phyloP scores from a whole-genome alignment of 1,140 invertebrate genomes.

The Probaryconus sp. region DNA sequence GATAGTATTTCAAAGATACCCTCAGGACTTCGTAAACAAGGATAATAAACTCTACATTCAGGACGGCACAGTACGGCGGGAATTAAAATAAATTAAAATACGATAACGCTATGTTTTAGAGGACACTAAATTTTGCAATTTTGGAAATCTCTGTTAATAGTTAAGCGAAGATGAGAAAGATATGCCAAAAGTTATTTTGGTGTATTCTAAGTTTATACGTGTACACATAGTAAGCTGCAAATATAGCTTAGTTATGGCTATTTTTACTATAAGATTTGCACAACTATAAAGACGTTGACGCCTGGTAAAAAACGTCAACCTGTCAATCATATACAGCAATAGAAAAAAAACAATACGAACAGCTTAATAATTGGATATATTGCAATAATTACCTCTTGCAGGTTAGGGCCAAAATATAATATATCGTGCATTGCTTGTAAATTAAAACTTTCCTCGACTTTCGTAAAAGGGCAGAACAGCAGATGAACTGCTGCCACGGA shows the following conservation, averaged over 20 bases:
- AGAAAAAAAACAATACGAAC: constrained; percentile 21
- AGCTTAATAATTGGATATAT: constrained; percentile 22
- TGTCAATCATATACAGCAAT: constrained; percentile 35
- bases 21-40: too few species aligned
- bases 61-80: too few species aligned
- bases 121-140: constrained; percentile 21
- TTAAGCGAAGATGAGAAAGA: constrained; percentile 30
- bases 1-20: too few species aligned
- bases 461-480: constrained; percentile 95
- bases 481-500: constrained; percentile 87
- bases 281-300: constrained; percentile 48
- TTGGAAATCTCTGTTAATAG: constrained; percentile 49
- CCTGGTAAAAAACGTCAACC: constrained; percentile 44
- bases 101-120: background rate
- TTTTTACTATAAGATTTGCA: constrained; percentile 68
- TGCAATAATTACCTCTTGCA: constrained; percentile 84
- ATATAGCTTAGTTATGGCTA: constrained; percentile 61
- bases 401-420: constrained; percentile 90
- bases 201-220: constrained; percentile 54
- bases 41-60: too few species aligned
- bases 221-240: constrained; percentile 29
- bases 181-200: constrained; percentile 60
- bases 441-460: constrained; percentile 99
- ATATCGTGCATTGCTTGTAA: constrained; percentile 98
- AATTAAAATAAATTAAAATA: background rate